phyloP scores from a whole-genome alignment of 2,113 vertebrate genomes.

The Alouatta palliata region DNA sequence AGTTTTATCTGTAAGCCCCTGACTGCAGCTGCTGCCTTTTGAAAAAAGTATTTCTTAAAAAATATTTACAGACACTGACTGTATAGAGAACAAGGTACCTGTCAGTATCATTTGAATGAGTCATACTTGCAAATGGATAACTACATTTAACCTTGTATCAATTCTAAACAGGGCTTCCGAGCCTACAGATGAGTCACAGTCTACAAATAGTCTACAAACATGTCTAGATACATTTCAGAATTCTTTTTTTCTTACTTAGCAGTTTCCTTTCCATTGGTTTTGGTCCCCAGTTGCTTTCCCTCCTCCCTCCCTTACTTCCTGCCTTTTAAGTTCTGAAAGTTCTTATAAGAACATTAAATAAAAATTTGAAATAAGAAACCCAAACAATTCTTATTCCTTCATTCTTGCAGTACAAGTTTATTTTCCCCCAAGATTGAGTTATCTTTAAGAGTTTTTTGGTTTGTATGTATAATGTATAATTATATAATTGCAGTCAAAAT shows the following conservation, averaged over 20 bases:
- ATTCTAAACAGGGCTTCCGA: slow-evolving; percentile 45
- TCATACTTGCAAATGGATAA: slow-evolving; percentile 56
- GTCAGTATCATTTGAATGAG: slow-evolving; percentile 10
- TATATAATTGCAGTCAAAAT: slow-evolving; percentile 4
- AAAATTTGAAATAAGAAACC: slow-evolving; percentile 21
- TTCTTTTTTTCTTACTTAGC: neutral
- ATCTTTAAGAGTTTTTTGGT: slow-evolving; percentile 34
- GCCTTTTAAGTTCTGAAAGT: neutral
- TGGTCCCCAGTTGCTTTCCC: neutral
- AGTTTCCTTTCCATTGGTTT: slow-evolving; percentile 31
- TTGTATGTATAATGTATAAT: slow-evolving; percentile 57
- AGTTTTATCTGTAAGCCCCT: no score
- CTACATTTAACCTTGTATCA: slow-evolving; percentile 55
- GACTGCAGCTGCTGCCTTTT: neutral
- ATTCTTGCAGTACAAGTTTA: neutral
- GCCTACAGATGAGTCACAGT: slow-evolving; percentile 42
- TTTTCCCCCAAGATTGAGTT: neutral
- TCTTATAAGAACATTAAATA: neutral
- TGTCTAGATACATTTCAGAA: slow-evolving; percentile 20
- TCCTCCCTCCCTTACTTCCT: neutral
- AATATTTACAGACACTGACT: slow-evolving; percentile 9
- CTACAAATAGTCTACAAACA: slow-evolving; percentile 57
- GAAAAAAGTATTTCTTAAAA: neutral
- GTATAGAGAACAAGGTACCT: neutral
- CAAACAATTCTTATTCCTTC: slow-evolving; percentile 40